Conservation (phyloP, 2,888 invertebrate species). For the Abscondita cerata region DNA sequence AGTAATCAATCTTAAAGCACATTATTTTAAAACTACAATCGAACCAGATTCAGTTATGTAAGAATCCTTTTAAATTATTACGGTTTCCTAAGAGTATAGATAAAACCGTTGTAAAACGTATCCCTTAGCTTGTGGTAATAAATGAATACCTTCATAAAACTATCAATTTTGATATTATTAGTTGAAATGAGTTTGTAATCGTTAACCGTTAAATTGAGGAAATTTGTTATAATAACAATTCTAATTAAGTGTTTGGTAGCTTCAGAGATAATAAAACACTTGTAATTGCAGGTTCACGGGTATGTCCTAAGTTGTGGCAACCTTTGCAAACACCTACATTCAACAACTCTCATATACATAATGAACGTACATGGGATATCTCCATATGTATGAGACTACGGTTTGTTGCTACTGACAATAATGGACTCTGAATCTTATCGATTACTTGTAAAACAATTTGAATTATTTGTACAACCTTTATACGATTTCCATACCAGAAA, state of each 20-base stretch:
- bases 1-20: slow-evolving; percentile 32
- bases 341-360: slow-evolving; percentile 38
- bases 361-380: slow-evolving; percentile 38
- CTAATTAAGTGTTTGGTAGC: background rate
- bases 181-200: no score
- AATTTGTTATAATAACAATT: no score
- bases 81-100: slow-evolving; percentile 23
- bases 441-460: slow-evolving; percentile 26
- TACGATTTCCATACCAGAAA: no score
- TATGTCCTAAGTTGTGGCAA: slow-evolving; percentile 22
- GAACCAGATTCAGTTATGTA: slow-evolving; percentile 25
- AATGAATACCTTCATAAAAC: no score
- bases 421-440: slow-evolving; percentile 39
- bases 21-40: slow-evolving; percentile 22
- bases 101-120: slow-evolving; percentile 21
- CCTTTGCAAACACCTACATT: slow-evolving; percentile 30
- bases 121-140: slow-evolving; percentile 8
- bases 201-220: no score
- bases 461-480: background rate
- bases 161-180: no score
- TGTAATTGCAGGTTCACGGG: slow-evolving; percentile 23
- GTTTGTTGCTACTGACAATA: slow-evolving; percentile 39
- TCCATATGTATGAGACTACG: slow-evolving; percentile 41
- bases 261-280: slow-evolving; percentile 9
- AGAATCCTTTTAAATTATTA: slow-evolving; percentile 25